Conservation (phyloP, 2,113 vertebrate species). For the Rostratula benghalensis region DNA sequence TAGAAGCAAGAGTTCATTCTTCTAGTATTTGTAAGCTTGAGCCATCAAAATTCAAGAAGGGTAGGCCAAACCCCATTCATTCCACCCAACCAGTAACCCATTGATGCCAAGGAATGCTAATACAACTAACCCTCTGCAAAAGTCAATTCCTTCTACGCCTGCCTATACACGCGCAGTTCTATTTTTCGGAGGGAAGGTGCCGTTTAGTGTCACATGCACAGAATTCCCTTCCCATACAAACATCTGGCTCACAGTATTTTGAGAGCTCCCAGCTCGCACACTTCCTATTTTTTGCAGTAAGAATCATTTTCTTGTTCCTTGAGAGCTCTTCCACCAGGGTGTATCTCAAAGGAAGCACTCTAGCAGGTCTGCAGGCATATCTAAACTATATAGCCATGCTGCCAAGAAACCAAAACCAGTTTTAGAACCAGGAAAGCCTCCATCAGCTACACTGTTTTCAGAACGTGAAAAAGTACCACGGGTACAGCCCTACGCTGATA, state of each 20-base stretch:
- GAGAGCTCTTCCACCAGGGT: not conserved
- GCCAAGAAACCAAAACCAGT: slow-evolving; percentile 14
- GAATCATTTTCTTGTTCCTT: not conserved
- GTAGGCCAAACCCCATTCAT: not conserved
- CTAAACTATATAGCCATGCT: not conserved
- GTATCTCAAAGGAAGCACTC: not conserved
- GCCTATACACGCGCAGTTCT: not conserved
- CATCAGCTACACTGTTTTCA: not conserved
- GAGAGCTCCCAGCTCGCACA: not conserved
- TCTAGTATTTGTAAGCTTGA: not conserved
- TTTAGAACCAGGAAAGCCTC: not conserved
- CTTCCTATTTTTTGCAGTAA: not conserved
- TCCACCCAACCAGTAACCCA: not conserved
- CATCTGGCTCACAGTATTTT: not conserved
- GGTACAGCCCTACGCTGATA: not conserved
- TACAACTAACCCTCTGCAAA: accelerated
- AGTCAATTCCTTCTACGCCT: not conserved
- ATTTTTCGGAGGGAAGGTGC: not conserved
- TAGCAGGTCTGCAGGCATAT: not conserved
- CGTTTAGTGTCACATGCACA: not conserved
- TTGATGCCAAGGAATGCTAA: not conserved
- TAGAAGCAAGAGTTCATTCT: not conserved
- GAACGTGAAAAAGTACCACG: not conserved
- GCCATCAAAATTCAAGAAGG: not conserved
- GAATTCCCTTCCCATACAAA: not conserved